phyloP scores from a whole-genome alignment of 2,797 vertebrate species.

The Mareca strepera region DNA sequence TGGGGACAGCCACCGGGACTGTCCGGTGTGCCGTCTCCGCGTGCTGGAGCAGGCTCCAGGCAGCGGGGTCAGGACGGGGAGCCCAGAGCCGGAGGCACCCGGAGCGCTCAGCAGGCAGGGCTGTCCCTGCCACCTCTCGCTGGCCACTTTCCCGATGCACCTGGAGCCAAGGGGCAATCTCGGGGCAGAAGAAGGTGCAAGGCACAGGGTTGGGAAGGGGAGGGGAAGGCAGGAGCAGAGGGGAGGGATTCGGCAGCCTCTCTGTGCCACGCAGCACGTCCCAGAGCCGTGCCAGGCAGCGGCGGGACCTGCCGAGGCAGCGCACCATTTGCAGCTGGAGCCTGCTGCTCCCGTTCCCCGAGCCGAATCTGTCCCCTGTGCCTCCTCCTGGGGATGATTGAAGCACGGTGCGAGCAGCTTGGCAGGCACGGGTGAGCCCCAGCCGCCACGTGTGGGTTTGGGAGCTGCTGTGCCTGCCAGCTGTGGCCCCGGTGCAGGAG shows the following conservation, averaged over 20 bases:
- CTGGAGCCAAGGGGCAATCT: background rate
- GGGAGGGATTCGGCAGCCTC: background rate
- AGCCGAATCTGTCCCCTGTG: background rate
- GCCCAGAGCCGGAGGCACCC: background rate
- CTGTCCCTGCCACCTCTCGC: background rate
- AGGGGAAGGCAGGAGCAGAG: background rate
- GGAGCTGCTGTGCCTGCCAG: background rate
- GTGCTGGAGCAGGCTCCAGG: background rate
- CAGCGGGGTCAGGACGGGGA: background rate
- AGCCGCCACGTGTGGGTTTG: background rate
- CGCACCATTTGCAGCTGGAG: background rate
- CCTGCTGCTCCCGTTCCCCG: background rate
- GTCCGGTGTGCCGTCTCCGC: accelerated
- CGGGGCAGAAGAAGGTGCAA: background rate
- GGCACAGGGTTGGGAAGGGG: background rate
- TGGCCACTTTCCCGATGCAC: background rate
- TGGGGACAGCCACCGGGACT: background rate
- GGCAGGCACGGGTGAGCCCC: background rate
- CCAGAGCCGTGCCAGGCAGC: background rate
- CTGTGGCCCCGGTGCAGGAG: background rate
- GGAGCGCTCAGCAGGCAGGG: background rate
- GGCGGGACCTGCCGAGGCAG: background rate
- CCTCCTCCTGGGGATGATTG: background rate
- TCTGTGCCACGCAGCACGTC: background rate
- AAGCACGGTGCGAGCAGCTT: background rate